Conservation (phyloP, 2,113 vertebrate genomes). For the Plectropomus leopardus region DNA sequence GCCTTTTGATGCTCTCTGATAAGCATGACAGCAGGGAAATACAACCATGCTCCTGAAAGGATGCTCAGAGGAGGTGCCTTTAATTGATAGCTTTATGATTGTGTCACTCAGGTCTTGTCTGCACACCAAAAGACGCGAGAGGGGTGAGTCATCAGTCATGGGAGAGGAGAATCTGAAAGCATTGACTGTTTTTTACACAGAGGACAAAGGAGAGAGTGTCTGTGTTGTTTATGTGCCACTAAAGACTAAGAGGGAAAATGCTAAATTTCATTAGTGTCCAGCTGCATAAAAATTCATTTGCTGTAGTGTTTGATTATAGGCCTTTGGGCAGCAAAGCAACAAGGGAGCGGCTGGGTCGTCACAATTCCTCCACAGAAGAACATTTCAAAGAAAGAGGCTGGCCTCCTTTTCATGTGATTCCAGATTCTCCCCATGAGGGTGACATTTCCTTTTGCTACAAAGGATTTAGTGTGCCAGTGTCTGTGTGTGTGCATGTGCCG, state of each 20-base stretch:
- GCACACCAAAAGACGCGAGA: slow-evolving; percentile 36
- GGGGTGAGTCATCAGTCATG: slow-evolving; percentile 57
- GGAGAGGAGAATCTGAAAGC: slow-evolving; percentile 13
- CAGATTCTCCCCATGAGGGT: slow-evolving; percentile 6
- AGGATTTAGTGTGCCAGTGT: not conserved
- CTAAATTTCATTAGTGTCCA: slow-evolving; percentile 36
- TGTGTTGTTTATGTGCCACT: slow-evolving; percentile 21
- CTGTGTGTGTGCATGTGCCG: not conserved
- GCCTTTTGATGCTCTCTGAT: slow-evolving; percentile 3
- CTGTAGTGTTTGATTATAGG: slow-evolving; percentile 27
- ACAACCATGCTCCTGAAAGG: slow-evolving; percentile 21
- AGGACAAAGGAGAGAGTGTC: slow-evolving; percentile 33
- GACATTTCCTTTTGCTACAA: slow-evolving; percentile 37
- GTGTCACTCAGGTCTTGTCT: slow-evolving; percentile 59
- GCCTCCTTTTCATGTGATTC: slow-evolving; percentile 18
- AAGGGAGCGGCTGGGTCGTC: slow-evolving; percentile 1
- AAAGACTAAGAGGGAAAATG: slow-evolving; percentile 22
- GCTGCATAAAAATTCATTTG: slow-evolving; percentile 22
- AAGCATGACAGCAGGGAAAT: slow-evolving; percentile 20
- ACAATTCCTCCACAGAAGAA: slow-evolving; percentile 22
- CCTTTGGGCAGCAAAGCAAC: slow-evolving; percentile 17
- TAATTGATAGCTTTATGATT: slow-evolving; percentile 67
- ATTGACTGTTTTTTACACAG: slow-evolving; percentile 18
- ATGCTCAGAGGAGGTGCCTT: slow-evolving; percentile 52
- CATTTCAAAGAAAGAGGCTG: slow-evolving; percentile 12